A percentile compares a stretch with the other conserved stretches of the same genome.
phyloP scores from a whole-genome alignment of 2,888 invertebrate genomes.

The Halictus quadricinctus region DNA sequence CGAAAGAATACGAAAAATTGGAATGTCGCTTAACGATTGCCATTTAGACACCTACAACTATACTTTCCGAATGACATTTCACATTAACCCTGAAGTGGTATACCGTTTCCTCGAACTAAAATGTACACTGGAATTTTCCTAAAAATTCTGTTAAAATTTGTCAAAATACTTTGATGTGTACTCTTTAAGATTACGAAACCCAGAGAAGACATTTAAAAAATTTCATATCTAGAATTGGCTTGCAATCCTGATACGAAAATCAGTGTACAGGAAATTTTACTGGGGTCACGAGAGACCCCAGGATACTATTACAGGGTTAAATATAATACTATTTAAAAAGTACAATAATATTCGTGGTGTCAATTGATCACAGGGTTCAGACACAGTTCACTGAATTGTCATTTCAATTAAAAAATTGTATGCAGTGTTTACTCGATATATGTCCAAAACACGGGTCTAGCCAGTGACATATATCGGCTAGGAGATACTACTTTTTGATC shows the following conservation, averaged over 20 bases:
- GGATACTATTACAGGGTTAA: background rate
- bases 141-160: background rate
- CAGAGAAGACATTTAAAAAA: background rate
- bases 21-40: slow-evolving; percentile 9
- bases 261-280: background rate
- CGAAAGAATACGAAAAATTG: slow-evolving; percentile 16
- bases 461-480: too few species aligned
- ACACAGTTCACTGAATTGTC: too few species aligned
- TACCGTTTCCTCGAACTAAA: background rate
- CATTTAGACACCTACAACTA: background rate
- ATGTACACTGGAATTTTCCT: background rate
- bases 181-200: too few species aligned
- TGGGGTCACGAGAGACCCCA: background rate
- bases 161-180: background rate
- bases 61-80: background rate
- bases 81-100: background rate
- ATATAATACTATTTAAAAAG: background rate
- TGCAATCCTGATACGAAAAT: background rate
- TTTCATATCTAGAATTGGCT: background rate
- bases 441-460: too few species aligned
- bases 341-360: background rate
- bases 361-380: background rate
- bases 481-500: too few species aligned
- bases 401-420: background rate
- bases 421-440: background rate